A percentile compares a stretch with the other conserved stretches of the same genome.
Evolutionary conservation across 1,140 invertebrate species (phyloP).

Genomic region (Idris sp.): DNA sequence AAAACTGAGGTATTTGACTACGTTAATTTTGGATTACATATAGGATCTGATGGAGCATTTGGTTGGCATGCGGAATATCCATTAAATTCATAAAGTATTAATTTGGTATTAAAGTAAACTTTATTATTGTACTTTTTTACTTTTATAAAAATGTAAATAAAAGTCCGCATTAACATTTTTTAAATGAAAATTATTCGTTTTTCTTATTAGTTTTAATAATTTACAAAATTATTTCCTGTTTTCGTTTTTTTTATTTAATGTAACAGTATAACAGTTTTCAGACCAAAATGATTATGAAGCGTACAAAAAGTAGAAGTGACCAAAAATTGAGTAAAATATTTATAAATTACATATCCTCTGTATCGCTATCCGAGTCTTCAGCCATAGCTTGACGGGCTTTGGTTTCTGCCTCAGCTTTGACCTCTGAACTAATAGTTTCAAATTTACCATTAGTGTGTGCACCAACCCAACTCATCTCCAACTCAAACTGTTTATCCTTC

Average conservation of each 20-base stretch:
- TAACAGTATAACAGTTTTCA: constrained; percentile 22
- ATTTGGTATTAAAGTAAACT: background rate
- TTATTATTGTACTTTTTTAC: background rate
- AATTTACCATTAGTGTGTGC: constrained; percentile 87
- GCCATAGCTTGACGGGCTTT: constrained; percentile 90
- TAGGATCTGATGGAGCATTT: constrained; percentile 46
- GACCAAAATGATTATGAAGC: constrained; percentile 6
- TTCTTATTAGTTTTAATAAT: no score
- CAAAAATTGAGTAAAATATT: background rate
- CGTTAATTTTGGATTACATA: constrained; percentile 46
- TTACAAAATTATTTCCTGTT: background rate
- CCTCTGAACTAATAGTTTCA: constrained; percentile 83
- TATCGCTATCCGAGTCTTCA: constrained; percentile 90
- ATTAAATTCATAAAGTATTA: constrained; percentile 11
- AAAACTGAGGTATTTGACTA: constrained; percentile 22
- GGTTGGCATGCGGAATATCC: constrained; percentile 52
- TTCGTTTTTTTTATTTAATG: background rate
- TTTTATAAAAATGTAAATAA: background rate
- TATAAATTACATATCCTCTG: constrained; percentile 83
- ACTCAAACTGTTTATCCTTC: constrained; percentile 98
- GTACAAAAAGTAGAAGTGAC: constrained; percentile 36
- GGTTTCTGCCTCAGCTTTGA: constrained; percentile 86
- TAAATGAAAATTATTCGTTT: no score
- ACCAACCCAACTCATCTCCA: constrained; percentile 98
- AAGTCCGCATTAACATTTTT: no score